Evolutionary conservation across 1,140 invertebrate species (phyloP).

Genomic region (Drosophila repleta): DNA sequence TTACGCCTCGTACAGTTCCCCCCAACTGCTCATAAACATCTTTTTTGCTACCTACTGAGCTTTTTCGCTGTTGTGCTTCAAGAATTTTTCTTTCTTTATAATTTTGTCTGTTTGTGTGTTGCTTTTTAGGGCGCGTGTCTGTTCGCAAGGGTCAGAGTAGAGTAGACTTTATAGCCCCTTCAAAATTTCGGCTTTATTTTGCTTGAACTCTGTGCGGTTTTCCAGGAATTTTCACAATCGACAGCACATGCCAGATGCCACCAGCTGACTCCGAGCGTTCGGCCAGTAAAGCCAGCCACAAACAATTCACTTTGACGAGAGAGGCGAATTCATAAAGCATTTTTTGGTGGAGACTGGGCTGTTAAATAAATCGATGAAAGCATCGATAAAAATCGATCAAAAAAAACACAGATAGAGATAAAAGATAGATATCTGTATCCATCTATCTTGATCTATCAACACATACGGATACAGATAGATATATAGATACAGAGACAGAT

Average conservation of each 20-base stretch:
- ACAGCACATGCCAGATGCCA: conserved; percentile 34
- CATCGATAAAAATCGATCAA: background rate
- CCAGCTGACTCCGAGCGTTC: background rate
- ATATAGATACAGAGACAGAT: background rate
- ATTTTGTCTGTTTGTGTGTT: conserved; percentile 12
- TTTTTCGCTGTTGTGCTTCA: conserved; percentile 59
- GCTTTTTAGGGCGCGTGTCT: conserved; percentile 33
- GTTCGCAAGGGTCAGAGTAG: conserved; percentile 32
- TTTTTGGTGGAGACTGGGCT: background rate
- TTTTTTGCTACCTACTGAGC: conserved; percentile 16
- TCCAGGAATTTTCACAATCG: conserved; percentile 41
- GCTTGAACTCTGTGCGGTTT: conserved; percentile 28
- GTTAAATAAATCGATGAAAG: no score
- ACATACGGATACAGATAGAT: background rate
- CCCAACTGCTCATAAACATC: conserved; percentile 20
- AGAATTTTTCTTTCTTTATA: conserved; percentile 57
- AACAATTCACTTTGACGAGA: background rate
- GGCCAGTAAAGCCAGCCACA: background rate
- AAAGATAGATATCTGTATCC: no score
- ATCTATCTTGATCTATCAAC: no score
- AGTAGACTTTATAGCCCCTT: conserved; percentile 17
- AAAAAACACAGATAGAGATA: background rate
- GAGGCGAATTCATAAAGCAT: background rate
- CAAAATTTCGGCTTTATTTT: conserved; percentile 1
- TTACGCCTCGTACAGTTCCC: conserved; percentile 45